These are phyloP conservation scores for Pseudomyrmex gracilis DNA, from an alignment of 1,140 invertebrate genomes.

Conservation along the genomic window DNA sequence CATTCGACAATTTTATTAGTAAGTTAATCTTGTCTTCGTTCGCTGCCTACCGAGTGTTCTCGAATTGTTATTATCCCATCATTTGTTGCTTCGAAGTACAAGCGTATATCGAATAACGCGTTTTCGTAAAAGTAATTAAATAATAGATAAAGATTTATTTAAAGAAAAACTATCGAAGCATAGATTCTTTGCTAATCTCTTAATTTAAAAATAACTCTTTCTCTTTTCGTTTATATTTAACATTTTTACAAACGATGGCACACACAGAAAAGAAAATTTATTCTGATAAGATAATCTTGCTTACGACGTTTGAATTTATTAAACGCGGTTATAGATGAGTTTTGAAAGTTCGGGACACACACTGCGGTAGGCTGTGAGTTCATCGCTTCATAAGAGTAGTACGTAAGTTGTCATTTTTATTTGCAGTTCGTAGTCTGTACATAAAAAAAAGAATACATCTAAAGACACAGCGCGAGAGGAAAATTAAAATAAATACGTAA, in stretches of 20 bases:
- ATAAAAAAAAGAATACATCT: slow-evolving; percentile 54
- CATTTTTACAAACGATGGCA: no score
- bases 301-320: slow-evolving; percentile 3
- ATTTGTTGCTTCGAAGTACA: no score
- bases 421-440: slow-evolving; percentile 73
- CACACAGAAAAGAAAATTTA: not conserved
- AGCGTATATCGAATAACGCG: no score
- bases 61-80: slow-evolving; percentile 15
- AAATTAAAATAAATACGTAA: slow-evolving; percentile 22
- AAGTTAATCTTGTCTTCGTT: slow-evolving; percentile 76
- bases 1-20: slow-evolving; percentile 65
- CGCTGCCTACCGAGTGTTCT: slow-evolving; percentile 69
- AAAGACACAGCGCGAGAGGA: slow-evolving; percentile 35
- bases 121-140: no score
- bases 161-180: no score
- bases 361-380: slow-evolving; percentile 63
- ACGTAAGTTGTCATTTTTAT: slow-evolving; percentile 71
- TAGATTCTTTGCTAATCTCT: no score
- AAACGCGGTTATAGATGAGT: not conserved
- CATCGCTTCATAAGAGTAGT: slow-evolving; percentile 65
- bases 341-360: not conserved
- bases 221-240: no score
- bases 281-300: slow-evolving; percentile 5
- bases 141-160: no score
- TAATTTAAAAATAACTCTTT: no score